Base-by-base conservation (phyloP, 2,113 vertebrate genomes). In the Aspidoscelis tigris region DNA sequence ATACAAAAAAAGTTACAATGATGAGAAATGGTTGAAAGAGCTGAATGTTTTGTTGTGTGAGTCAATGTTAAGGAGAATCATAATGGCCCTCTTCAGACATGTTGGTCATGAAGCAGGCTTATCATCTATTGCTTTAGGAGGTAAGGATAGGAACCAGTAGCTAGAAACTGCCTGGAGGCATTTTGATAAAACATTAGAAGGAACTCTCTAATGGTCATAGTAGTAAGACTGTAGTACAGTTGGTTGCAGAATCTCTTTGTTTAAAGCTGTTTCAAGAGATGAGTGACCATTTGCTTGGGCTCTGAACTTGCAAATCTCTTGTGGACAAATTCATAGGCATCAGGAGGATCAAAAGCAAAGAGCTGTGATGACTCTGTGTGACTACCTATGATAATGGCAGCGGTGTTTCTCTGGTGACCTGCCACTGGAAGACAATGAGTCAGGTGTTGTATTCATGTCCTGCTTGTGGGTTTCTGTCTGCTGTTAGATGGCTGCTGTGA, bases 61-160 rank as follows among this genome's bases (percentile, higher is more conserved):
- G 47, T 20, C 7, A 20, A 26, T 5, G 5, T 75, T 8, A 33
- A 16, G 47, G 21, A 12, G 53, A 21, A 33, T 11, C n/a, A 22
- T 24, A 26, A 58, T 26, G 53, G 4, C 3, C 6, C 24, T 14
- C 33, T 22, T 22, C 66, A 68, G 5, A 53, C 1, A 39, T 10
- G 7, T 5, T 41, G 70, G 7, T 0, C 14, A 20, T 72, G 39
- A 18, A 50, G 70, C 70, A 41, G 70, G 33, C 33, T 70, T 43
- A 18, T 20, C 16, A 16, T 21, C 58, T 43, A 10, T 55, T 8
- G 20, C 33, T 20, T 26, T 16, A 58, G 41, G 53, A 53, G 78
- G 75, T 26, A 65, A 69, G 33, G 76, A 71, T 58, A 5, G 76
- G 76, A 80, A 58, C 74, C 64, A 80, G 69, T 78, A 53, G 78